Percentiles rank a stretch among this genome's conserved stretches.
These are phyloP conservation scores for Pelecanoides urinatrix DNA, from an alignment of 2,113 vertebrate genomes.

Conservation along the genomic window DNA sequence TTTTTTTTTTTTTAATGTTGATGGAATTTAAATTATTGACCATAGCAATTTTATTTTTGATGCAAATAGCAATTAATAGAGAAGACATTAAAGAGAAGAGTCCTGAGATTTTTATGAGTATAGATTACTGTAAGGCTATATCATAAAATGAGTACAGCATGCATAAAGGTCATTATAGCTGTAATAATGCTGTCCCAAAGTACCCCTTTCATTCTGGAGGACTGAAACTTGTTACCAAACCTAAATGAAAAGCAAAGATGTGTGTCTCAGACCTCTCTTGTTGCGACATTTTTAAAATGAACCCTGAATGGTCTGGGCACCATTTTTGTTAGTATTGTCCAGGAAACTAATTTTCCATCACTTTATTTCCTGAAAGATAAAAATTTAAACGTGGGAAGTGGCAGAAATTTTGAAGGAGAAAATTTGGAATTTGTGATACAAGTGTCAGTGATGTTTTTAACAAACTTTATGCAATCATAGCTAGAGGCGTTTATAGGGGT, in stretches of 20 bases:
- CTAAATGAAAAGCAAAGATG: neutral
- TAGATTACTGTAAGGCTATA: constrained; percentile 27
- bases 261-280: neutral
- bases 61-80: constrained; percentile 45
- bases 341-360: neutral
- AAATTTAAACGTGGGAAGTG: neutral
- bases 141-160: constrained; percentile 7
- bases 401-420: neutral
- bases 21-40: constrained; percentile 16
- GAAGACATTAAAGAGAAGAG: neutral
- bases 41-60: neutral
- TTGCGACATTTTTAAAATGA: neutral
- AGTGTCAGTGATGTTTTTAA: neutral
- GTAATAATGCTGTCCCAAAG: neutral
- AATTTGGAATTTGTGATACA: neutral
- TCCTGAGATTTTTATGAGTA: neutral
- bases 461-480: neutral
- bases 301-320: neutral
- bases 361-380: neutral
- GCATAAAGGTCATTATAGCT: neutral
- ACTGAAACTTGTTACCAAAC: neutral
- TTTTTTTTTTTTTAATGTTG: neutral
- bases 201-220: neutral
- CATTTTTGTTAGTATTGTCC: neutral
- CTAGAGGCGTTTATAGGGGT: neutral